These are phyloP conservation scores for Aethina tumida DNA, from an alignment of 1,140 invertebrate genomes.

Conservation along the genomic window DNA sequence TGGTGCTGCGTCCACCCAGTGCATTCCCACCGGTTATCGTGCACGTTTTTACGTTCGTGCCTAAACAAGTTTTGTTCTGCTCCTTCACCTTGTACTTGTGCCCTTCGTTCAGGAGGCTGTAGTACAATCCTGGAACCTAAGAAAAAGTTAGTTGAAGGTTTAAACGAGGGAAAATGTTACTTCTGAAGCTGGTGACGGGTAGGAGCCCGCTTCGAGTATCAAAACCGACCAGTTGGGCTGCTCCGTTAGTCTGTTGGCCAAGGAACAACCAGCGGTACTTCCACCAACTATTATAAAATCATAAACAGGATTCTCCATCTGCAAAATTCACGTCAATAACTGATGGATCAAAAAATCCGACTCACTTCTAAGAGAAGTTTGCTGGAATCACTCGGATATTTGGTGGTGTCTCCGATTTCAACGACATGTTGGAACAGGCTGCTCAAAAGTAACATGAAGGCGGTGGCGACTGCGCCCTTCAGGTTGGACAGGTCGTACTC, in stretches of 20 bases:
- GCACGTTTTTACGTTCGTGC: slow-evolving; percentile 27
- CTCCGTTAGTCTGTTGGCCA: slow-evolving; percentile 42
- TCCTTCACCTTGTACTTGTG: not conserved
- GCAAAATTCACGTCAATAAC: no score
- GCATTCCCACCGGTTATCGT: slow-evolving; percentile 30
- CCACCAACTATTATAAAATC: slow-evolving; percentile 81
- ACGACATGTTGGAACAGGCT: slow-evolving; percentile 16
- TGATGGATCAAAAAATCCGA: no score
- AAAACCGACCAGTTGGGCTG: slow-evolving; percentile 31
- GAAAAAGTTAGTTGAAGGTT: no score
- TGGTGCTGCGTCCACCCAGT: slow-evolving; percentile 45
- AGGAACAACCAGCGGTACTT: slow-evolving; percentile 72
- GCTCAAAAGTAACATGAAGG: slow-evolving; percentile 16
- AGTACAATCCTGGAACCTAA: no score
- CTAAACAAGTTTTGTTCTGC: slow-evolving; percentile 46
- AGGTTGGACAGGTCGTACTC: slow-evolving; percentile 12
- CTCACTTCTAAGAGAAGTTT: slow-evolving; percentile 13
- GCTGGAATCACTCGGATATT: slow-evolving; percentile 14
- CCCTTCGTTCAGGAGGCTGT: no score
- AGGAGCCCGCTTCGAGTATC: slow-evolving; percentile 32
- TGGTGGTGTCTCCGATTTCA: slow-evolving; percentile 10
- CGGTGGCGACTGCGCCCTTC: slow-evolving; percentile 14
- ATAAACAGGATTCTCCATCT: slow-evolving; percentile 39
- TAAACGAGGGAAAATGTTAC: slow-evolving; percentile 3
- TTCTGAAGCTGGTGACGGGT: slow-evolving; percentile 13